Conservation (phyloP, 2,797 vertebrate species). For the Denticeps clupeoides region DNA sequence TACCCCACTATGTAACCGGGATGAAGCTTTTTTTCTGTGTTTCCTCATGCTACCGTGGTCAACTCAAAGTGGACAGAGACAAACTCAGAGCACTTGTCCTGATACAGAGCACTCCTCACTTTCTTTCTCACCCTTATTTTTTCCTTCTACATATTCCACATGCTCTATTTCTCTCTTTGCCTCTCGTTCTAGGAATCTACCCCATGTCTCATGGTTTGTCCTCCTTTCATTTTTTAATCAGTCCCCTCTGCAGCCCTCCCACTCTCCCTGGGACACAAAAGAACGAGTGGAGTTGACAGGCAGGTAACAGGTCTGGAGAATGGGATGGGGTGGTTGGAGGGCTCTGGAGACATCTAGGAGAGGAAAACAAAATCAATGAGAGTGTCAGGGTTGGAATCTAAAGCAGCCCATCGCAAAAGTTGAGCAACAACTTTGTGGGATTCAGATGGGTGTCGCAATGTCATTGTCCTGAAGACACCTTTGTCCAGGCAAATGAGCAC, state of each 20-base stretch:
- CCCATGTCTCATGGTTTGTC: no score
- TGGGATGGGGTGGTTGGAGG: neutral
- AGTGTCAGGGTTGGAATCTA: slow-evolving; percentile 37
- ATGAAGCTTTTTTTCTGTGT: slow-evolving; percentile 8
- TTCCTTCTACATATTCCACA: no score
- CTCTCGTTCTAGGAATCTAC: neutral
- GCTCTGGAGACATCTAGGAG: neutral
- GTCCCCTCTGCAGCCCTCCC: no score
- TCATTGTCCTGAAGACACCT: slow-evolving; percentile 15
- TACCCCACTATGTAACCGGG: no score
- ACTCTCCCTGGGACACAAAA: neutral
- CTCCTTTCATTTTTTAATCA: neutral
- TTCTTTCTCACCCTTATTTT: no score
- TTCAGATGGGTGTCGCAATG: slow-evolving; percentile 18
- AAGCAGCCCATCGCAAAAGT: slow-evolving; percentile 28
- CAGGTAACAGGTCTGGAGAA: slow-evolving; percentile 5
- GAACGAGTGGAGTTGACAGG: slow-evolving; percentile 8
- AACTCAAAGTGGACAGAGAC: no score
- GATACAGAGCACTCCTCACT: slow-evolving; percentile 18
- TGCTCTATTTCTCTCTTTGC: no score
- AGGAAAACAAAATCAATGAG: slow-evolving; percentile 32
- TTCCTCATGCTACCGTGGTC: no score
- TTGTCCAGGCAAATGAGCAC: no score
- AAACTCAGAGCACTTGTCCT: no score
- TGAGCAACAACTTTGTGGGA: slow-evolving; percentile 6